Conservation (phyloP, 1,140 invertebrate genomes). For the Drosophila punjabiensis region DNA sequence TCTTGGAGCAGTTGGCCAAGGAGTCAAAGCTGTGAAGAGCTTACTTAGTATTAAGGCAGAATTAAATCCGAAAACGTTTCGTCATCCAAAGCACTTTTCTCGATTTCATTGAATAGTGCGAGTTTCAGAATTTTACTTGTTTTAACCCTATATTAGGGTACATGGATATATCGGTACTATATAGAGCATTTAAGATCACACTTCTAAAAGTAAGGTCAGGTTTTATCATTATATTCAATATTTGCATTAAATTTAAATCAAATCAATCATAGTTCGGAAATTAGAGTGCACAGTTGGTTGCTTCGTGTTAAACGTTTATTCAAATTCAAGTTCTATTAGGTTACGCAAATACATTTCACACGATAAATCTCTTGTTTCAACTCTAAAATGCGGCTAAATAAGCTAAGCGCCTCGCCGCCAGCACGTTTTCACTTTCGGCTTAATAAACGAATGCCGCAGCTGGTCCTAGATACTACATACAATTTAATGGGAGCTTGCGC, state of each 20-base stretch:
- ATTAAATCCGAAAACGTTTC: background rate
- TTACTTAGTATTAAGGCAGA: conserved; percentile 8
- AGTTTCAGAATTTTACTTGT: background rate
- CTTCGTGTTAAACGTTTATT: conserved; percentile 73
- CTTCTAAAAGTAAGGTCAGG: too few species aligned
- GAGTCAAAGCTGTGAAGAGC: conserved; percentile 56
- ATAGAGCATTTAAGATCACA: too few species aligned
- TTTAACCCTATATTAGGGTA: background rate
- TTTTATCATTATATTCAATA: background rate
- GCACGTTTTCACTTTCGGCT: conserved; percentile 5
- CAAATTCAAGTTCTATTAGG: conserved; percentile 72
- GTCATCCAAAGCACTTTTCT: background rate
- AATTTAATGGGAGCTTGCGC: conserved; percentile 44
- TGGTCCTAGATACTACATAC: conserved; percentile 53
- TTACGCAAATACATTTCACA: conserved; percentile 71
- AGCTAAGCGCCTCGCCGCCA: conserved; percentile 45
- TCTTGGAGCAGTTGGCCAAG: conserved; percentile 52
- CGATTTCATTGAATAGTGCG: background rate
- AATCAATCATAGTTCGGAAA: background rate
- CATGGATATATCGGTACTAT: too few species aligned
- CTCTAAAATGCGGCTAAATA: conserved; percentile 75
- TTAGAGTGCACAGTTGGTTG: background rate
- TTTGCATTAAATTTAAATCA: background rate
- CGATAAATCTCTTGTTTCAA: conserved; percentile 56
- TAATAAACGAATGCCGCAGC: conserved; percentile 23